These are phyloP conservation scores for Phataginus tricuspis DNA, from an alignment of 2,797 vertebrate species.

Conservation along the genomic window DNA sequence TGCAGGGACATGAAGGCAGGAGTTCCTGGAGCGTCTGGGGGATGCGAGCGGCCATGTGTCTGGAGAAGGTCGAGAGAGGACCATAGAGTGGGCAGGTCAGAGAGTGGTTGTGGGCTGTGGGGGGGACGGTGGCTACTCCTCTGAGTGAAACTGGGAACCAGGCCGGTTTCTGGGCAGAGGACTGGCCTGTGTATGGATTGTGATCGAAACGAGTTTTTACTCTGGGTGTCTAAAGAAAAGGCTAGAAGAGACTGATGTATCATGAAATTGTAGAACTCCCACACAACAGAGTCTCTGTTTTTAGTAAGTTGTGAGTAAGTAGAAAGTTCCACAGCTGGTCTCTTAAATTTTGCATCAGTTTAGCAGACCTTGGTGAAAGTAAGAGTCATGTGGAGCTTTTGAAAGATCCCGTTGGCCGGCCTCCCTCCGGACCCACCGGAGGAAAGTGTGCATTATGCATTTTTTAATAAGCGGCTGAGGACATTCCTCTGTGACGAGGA, in stretches of 20 bases:
- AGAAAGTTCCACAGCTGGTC: not conserved
- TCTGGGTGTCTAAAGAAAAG: not conserved
- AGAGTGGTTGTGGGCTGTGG: accelerated
- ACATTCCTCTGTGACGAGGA: not conserved
- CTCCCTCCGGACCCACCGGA: not conserved
- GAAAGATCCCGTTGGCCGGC: not conserved
- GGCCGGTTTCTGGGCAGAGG: not conserved
- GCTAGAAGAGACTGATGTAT: not conserved
- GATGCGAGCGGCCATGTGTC: not conserved
- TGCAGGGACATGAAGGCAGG: no score
- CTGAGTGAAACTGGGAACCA: not conserved
- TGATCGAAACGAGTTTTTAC: not conserved
- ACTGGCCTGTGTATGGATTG: not conserved
- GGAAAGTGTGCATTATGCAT: not conserved
- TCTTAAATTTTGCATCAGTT: not conserved
- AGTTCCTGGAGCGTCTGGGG: not conserved
- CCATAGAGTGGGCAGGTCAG: not conserved
- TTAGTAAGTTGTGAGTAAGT: not conserved
- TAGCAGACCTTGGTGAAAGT: not conserved
- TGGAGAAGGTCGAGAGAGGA: not conserved
- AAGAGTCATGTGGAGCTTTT: not conserved
- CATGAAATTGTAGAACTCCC: not conserved
- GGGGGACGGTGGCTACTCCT: not conserved
- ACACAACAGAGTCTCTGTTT: not conserved
- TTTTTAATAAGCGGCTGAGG: not conserved